A percentile compares a stretch with the other conserved stretches of the same genome.
phyloP scores from a whole-genome alignment of 2,113 vertebrate genomes.

The Rhizomys pruinosus region DNA sequence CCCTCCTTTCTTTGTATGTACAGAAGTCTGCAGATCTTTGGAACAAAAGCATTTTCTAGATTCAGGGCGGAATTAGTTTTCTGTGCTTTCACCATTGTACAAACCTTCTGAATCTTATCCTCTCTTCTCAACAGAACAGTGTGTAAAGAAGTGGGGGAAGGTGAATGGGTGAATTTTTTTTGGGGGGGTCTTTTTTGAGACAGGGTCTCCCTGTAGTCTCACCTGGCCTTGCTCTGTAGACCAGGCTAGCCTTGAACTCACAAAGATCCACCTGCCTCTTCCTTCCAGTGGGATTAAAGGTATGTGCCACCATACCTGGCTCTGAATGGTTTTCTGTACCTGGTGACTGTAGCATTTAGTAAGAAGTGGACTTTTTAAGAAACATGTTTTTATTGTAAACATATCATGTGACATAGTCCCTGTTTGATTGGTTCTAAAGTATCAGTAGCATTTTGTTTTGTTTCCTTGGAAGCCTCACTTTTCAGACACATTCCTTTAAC shows the following conservation, averaged over 20 bases:
- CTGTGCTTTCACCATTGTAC: not conserved
- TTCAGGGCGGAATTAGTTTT: not conserved
- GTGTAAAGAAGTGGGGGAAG: not conserved
- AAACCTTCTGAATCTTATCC: not conserved
- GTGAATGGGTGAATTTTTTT: too few relatives aligned
- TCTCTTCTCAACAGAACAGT: not conserved
- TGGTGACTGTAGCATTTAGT: not conserved
- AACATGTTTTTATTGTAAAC: not conserved
- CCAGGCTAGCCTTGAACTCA: too few relatives aligned
- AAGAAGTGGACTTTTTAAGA: not conserved
- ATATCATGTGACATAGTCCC: not conserved
- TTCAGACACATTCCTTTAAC: conserved; percentile 87
- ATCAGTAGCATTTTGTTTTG: not conserved
- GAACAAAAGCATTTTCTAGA: not conserved
- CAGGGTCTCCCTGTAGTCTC: too few relatives aligned
- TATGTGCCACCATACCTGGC: too few relatives aligned
- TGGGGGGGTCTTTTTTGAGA: too few relatives aligned
- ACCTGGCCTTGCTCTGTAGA: too few relatives aligned
- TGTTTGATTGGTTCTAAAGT: not conserved
- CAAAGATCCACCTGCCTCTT: too few relatives aligned
- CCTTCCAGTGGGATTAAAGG: too few relatives aligned
- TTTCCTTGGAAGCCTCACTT: not conserved
- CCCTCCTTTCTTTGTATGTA: not conserved
- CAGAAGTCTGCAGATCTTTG: not conserved
- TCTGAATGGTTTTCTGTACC: not conserved